Base-by-base conservation (phyloP, 1,140 invertebrate genomes). In the Penaeus japonicus region DNA sequence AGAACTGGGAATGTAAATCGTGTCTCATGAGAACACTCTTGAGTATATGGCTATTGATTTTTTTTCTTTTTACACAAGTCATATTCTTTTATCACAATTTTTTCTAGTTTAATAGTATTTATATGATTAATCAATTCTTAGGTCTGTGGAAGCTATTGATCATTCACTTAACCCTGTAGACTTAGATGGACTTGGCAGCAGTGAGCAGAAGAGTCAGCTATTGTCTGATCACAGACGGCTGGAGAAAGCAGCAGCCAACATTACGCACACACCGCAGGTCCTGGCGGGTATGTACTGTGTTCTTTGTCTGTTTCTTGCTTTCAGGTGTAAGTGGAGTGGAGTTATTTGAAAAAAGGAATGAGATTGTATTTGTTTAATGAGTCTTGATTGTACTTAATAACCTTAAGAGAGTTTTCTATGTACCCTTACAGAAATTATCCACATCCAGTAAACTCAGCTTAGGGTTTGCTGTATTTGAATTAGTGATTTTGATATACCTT, bases 171-270 rank as follows among this genome's bases (percentile, higher is more conserved):
- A 47, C 47, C 15, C 47, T 78, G 89, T 91, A 96, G 97, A 98
- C 93, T 94, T 98, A 47, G 97, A 97, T 84, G 97, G 97, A 0
- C 93, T 97, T 85, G 95, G 95, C 20, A 95, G 95, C 70, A 95
- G 94, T 70, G 93, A 94, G 78, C 93, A 94, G 86, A 94, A 95
- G 59, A 94, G 94, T 75, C 96, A 97, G 91, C 94, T 97, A 84
- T 93, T 98, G 85, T 96, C 96, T 4, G 96, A 97, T 91, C 97
- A 96, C 94, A 95, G 96, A 91, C 94, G 96, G 85, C 91, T 97
- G 39, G 96, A 97, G 92, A 95, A 95, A 92, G 96, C 96, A 22
- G 93, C 92, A 89, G 94, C 93, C 4, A 94, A 93, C 92, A 92
- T 94, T 3, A 96, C 96, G 89, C 94, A 94, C n/a, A 95, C 94